Percentiles rank a stretch among this genome's conserved stretches.
Conservation (phyloP, 2,797 vertebrate genomes). For the Orientallactaga sibirica region DNA sequence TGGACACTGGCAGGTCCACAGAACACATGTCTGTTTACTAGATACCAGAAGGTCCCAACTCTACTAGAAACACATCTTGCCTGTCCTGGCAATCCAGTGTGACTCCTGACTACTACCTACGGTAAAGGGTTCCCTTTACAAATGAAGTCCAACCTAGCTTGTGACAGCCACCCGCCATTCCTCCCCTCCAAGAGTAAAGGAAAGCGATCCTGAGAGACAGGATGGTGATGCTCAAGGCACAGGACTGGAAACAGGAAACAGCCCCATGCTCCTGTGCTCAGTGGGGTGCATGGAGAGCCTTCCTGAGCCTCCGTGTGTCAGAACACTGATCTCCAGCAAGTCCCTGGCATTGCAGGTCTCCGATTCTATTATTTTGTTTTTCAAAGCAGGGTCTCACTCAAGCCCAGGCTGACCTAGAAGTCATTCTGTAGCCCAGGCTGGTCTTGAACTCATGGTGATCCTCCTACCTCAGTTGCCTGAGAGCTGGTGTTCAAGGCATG, state of each 20-base stretch:
- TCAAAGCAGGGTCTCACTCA: no score
- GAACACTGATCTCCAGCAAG: neutral
- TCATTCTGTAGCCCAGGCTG: no score
- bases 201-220: neutral
- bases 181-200: neutral
- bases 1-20: neutral
- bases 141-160: neutral
- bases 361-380: neutral
- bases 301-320: neutral
- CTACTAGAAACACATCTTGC: neutral
- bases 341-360: neutral
- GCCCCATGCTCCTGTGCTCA: neutral
- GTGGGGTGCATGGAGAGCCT: neutral
- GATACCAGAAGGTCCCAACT: neutral
- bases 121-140: neutral
- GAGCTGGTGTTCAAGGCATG: no score
- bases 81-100: neutral
- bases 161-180: neutral
- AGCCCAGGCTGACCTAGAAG: no score
- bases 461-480: no score
- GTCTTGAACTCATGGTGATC: no score
- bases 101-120: neutral
- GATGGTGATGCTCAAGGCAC: neutral
- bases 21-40: neutral
- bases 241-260: neutral